phyloP scores from a whole-genome alignment of 1,140 invertebrate genomes.

The Agrilus planipennis region DNA sequence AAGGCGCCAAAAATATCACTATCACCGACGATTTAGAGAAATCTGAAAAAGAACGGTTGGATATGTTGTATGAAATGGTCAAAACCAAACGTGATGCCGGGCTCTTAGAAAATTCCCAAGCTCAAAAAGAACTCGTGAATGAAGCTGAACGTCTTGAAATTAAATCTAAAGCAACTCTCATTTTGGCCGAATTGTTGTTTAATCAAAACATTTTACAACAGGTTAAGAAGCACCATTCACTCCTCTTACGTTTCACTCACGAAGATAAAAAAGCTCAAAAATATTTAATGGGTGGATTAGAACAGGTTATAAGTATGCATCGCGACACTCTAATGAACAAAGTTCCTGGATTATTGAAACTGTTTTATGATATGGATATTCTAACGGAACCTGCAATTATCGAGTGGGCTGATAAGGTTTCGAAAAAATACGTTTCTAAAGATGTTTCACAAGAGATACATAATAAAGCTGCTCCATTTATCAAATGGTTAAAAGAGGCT shows the following conservation, averaged over 20 bases:
- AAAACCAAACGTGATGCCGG: constrained; percentile 59
- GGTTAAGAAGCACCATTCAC: constrained; percentile 49
- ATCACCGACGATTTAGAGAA: constrained; percentile 95
- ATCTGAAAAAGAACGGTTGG: constrained; percentile 88
- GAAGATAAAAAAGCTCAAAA: constrained; percentile 87
- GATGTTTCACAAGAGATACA: constrained; percentile 88
- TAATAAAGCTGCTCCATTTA: constrained; percentile 80
- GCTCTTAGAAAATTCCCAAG: constrained; percentile 43
- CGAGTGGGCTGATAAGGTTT: constrained; percentile 87
- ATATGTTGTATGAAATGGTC: constrained; percentile 84
- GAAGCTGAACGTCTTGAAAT: constrained; percentile 95
- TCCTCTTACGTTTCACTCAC: constrained; percentile 77
- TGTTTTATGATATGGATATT: constrained; percentile 91
- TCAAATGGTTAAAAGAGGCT: constrained; percentile 94
- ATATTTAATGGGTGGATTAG: constrained; percentile 88
- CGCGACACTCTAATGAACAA: constrained; percentile 71
- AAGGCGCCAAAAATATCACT: constrained; percentile 88
- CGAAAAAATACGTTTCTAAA: constrained; percentile 88
- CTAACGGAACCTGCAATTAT: constrained; percentile 86
- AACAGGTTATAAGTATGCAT: constrained; percentile 81
- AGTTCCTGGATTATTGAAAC: constrained; percentile 82
- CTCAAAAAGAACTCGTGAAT: constrained; percentile 74
- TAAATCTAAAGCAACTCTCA: constrained; percentile 83
- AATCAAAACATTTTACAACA: constrained; percentile 73
- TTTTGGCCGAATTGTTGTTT: constrained; percentile 89